These are phyloP conservation scores for Heliconius sara DNA, from an alignment of 2,888 invertebrate species.

Conservation along the genomic window DNA sequence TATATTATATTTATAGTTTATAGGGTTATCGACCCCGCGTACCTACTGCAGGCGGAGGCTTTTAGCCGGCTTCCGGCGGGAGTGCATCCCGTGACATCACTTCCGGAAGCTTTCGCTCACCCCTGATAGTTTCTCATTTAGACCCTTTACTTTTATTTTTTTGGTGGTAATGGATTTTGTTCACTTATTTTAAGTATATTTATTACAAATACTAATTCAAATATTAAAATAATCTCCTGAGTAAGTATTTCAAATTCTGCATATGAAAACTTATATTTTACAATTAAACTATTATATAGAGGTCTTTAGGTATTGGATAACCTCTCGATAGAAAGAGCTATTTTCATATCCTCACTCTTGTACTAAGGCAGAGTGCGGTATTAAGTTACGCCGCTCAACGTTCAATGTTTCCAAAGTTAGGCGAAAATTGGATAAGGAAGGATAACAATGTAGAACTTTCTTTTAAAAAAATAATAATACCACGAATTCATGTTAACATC, in stretches of 20 bases:
- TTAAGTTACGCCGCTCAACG: not conserved
- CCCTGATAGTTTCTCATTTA: constrained; percentile 48
- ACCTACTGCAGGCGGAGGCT: constrained; percentile 68
- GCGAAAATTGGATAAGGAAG: not conserved
- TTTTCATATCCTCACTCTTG: not conserved
- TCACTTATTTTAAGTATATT: not conserved
- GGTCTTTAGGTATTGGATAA: too few relatives aligned
- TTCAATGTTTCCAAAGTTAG: not conserved
- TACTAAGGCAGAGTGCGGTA: not conserved
- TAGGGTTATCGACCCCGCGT: constrained; percentile 48
- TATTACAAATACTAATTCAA: not conserved
- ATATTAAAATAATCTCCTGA: too few relatives aligned
- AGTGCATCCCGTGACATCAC: constrained; percentile 71
- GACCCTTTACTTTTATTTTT: constrained; percentile 36
- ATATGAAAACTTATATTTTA: not conserved
- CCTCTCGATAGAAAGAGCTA: too few relatives aligned
- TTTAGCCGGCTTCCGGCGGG: constrained; percentile 71
- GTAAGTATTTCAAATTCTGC: too few relatives aligned
- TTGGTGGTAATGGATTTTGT: not conserved
- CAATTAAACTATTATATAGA: not conserved
- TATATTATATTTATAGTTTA: constrained; percentile 22
- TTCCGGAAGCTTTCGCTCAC: constrained; percentile 54
- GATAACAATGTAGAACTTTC: not conserved
- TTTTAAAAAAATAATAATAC: too few relatives aligned
- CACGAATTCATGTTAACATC: not conserved